Evolutionary conservation across 2,888 invertebrate genomes (phyloP), one percentile per base, ranked within the genome.

Genomic region (Pristionchus arcanus): DNA sequence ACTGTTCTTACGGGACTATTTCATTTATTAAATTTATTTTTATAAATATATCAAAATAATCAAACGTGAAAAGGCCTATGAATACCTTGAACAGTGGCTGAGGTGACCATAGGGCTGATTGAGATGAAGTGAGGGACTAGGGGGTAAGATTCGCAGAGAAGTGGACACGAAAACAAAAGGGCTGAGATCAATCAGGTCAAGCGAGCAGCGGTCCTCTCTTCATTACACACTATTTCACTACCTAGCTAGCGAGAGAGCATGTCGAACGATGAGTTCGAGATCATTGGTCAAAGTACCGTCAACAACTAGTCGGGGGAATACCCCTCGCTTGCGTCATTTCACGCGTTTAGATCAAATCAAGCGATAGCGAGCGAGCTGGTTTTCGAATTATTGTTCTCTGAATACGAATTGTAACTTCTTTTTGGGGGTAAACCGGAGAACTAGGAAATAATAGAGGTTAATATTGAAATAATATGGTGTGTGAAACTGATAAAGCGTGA

Each of bases 301-400:
- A 74, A 74, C 74, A 74, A 74, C 34, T 71, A 31, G 63, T 71
- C 31, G 34, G 74, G 74, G 74, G 37, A 74, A 37, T 37, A 37
- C 74, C 74, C 37, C 25, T 63, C 42, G 42, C 63, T 63, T 63
- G 63, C 63, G 63, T 63, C 63, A 63, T 63, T 63, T 63, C n/a
- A 25, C 11, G 63, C n/a, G n/a, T 63, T 63, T 21, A 63, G 63
- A 63, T 63, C 2, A n/a, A 63, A n/a, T 25, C 5, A 63, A 63
- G 63, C 63, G 63, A 63, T 63, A 63, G 63, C 25, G 42, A 49
- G 11, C 63, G 25, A 63, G 63, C 63, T 63, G 63, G 63, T 63
- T 63, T 63, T 63, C n/a, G 63, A 63, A n/a, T 63, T 59, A n/a
- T 21, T n/a, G n/a, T 63, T 63, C 63, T 25, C 4, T 1, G 21